A percentile compares a stretch with the other conserved stretches of the same genome.
Conservation (phyloP, 2,888 invertebrate species). For the Xanthorhoe designata region DNA sequence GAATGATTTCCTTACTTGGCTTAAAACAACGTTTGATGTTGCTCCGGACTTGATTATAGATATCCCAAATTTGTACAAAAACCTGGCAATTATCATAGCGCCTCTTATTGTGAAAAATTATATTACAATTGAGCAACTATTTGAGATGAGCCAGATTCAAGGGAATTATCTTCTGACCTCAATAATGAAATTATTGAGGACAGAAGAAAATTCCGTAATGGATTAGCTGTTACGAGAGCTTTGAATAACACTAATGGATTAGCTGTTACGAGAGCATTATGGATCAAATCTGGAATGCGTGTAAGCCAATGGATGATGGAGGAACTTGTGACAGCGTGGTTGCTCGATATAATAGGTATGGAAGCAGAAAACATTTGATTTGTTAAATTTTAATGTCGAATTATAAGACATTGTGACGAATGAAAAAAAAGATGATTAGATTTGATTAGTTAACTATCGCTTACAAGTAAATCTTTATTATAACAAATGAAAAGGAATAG, state of each 20-base stretch:
- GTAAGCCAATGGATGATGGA: slow-evolving; percentile 76
- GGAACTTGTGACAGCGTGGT: slow-evolving; percentile 70
- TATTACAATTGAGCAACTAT: slow-evolving; percentile 68
- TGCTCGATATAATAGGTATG: slow-evolving; percentile 41
- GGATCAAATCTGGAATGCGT: slow-evolving; percentile 72
- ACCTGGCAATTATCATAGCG: slow-evolving; percentile 90
- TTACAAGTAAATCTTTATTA: too few species aligned
- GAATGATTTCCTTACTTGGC: slow-evolving; percentile 82
- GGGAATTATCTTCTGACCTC: slow-evolving; percentile 67
- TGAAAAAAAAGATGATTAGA: too few species aligned
- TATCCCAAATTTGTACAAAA: slow-evolving; percentile 93
- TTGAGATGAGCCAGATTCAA: slow-evolving; percentile 66
- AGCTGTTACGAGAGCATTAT: slow-evolving; percentile 66
- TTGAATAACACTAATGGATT: slow-evolving; percentile 75
- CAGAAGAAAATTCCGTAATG: too few species aligned
- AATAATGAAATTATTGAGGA: too few species aligned
- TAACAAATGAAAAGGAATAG: too few species aligned
- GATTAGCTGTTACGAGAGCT: too few species aligned
- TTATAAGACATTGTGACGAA: too few species aligned
- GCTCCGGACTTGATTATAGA: slow-evolving; percentile 92
- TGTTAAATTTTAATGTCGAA: too few species aligned
- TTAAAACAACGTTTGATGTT: slow-evolving; percentile 87
- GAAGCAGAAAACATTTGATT: too few species aligned
- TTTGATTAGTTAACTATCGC: too few species aligned
- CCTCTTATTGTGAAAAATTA: slow-evolving; percentile 77